Evolutionary conservation across 1,140 invertebrate species (phyloP), one percentile per base, ranked within the genome.

Genomic region (Bombus sylvicola): DNA sequence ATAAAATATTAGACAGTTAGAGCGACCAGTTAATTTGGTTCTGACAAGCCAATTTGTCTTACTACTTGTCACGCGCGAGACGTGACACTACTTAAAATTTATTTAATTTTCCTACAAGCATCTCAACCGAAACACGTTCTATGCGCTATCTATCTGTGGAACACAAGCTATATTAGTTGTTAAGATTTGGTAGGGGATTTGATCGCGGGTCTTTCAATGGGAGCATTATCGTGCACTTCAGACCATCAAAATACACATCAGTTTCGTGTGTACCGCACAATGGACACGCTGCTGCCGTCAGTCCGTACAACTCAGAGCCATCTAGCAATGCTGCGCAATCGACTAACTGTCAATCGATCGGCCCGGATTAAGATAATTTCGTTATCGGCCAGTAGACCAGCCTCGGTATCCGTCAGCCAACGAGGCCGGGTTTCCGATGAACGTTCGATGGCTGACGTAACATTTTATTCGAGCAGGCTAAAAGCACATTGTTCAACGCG

Each of bases 291-390:
- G 86, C 83, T 87, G 71, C 87, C 89, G 89, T 91, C 83, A 88
- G 81, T 87, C 80, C 77, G 71, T 73, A 43, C 66, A 75, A 62
- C 76, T 85, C 87, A 47, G 72, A 83, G 83, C 81, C 87, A 89
- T 88, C 83, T 82, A 86, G 78, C 78, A 90, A 80, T 87, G 90
- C 74, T 71, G 86, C 83, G 81, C 86, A 87, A 93, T 92, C 92
- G 90, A 92, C 89, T 92, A 91, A 91, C 89, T 90, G 92, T 92
- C 92, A 92, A 92, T 91, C 92, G 91, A 93, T 91, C 86, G 88
- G 87, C 62, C 73, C 69, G 89, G 86, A 92, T 92, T 92, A 92
- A 92, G 91, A 93, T 92, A 93, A 93, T 91, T 91, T 92, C 85
- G 91, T 92, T 92, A 92, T 89, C 89, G 87, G 87, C 69, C 74